Evolutionary conservation across 2,113 vertebrate species (phyloP), one percentile per base, ranked within the genome.

Genomic region (Shinisaurus crocodilurus): DNA sequence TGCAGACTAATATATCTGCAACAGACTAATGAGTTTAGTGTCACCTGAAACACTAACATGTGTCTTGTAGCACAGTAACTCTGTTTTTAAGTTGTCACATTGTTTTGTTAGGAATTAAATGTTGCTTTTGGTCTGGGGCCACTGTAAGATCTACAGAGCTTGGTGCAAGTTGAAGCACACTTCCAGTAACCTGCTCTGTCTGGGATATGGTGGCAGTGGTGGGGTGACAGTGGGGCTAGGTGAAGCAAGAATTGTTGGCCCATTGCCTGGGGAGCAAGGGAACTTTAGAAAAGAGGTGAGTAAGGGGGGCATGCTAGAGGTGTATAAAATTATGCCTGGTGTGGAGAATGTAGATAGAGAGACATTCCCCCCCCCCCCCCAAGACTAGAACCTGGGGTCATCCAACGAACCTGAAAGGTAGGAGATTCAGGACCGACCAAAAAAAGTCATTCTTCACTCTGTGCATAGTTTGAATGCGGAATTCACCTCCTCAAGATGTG

Each of bases 81-180:
- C 13, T 60, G 57, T 15, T 57, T 81, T 81, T 81, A 81, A 54
- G 79, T 32, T 81, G 79, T 57, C 54, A 34, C 3, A n/a, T 57
- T 81, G 50, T 57, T 23, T n/a, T 27, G 20, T 23, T 40, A 57
- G 75, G 93, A 92, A 83, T 65, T 65, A 60, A n/a, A 20, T 34
- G 40, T 72, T 82, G 74, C 85, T 32, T 90, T 91, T 0, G 67
- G 74, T 93, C 92, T 89, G 72, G 34, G 88, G 72, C 29, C 6
- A 8, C 69, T 91, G 91, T 27, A 87, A 77, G 90, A 32, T 32
- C 29, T 32, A 2, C 9, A 63, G 9, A 40, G 57, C 37, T 20
- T 63, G 10, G 81, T 37, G 23, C 57, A 82, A 82, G 40, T 25
- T 60, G 60, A 63, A 82, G 37, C 57, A 65, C n/a, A 82, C 3